Evolutionary conservation across 1,140 invertebrate species (phyloP), one percentile per base, ranked within the genome.

Genomic region (Alviniconcha marisindica): DNA sequence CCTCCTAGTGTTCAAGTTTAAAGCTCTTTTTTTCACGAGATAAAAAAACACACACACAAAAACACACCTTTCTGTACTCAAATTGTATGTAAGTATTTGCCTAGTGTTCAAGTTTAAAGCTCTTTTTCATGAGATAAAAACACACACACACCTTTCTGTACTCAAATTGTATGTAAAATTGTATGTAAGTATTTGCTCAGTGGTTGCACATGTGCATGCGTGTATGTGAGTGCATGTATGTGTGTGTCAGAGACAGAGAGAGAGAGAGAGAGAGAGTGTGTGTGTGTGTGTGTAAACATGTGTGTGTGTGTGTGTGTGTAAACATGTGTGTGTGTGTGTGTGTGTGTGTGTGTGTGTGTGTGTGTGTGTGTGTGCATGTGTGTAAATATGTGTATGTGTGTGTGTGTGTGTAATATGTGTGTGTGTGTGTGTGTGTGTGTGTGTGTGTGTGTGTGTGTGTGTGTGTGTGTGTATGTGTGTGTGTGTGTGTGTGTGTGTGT

Each of bases 111-210:
- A 15, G n/a, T 66, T 77, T 28, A 36, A 21, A 54, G 42, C 48
- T 31, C 56, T 83, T 81, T 48, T 54, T 36, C 66, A 38, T 54
- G 24, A 44, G 28, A 38, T 40, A 63, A 77, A 82, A 63, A 76
- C 69, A 63, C n/a, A n/a, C n/a, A n/a, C n/a, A n/a, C n/a, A n/a
- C n/a, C n/a, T n/a, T n/a, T n/a, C n/a, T n/a, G n/a, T n/a, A n/a
- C n/a, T n/a, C n/a, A n/a, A n/a, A n/a, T n/a, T n/a, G n/a, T n/a
- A n/a, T n/a, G n/a, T n/a, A n/a, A n/a, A n/a, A n/a, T n/a, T n/a
- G n/a, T n/a, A n/a, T n/a, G n/a, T n/a, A n/a, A n/a, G n/a, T n/a
- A n/a, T n/a, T n/a, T n/a, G n/a, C n/a, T n/a, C n/a, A n/a, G n/a
- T n/a, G n/a, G n/a, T n/a, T n/a, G n/a, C n/a, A n/a, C n/a, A n/a